Base-by-base conservation (phyloP, 2,888 invertebrate genomes). In the Parnassius orleans region DNA sequence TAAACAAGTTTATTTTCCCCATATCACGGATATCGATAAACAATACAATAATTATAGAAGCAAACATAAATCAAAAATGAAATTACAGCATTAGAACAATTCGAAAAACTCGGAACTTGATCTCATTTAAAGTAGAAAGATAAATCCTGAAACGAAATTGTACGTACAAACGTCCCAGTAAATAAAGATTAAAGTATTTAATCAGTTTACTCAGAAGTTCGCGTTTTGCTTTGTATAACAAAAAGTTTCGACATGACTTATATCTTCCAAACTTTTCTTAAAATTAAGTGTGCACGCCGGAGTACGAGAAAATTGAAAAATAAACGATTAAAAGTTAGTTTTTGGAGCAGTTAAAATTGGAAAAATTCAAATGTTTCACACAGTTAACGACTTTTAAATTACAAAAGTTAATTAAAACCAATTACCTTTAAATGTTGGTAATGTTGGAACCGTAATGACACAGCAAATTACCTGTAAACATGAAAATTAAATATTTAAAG, bases 151-250 rank as follows among this genome's bases (percentile, higher is more conserved):
- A 82, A 83, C 81, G 80, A 83, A 87, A 83, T 81, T 80, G 77
- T 82, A 75, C 75, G 72, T 74, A 82, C 83, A 83, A 80, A 85
- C 81, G 78, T 79, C 77, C 72, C 81, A 79, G 86, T 87, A 89
- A 87, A 88, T 88, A 89, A 86, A 84, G 86, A 88, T 88, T 86
- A 86, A 84, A 85, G 85, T 84, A 84, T 88, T 87, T 86, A 87
- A 88, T 89, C 87, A 87, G 85, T 81, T 80, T 75, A 79, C 82
- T 76, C 78, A 76, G 71, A 71, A 76, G 73, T 76, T 74, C 70
- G 69, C 71, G 66, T 66, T 66, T 68, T 73, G 72, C 74, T 75
- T 79, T 82, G 80, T 79, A 80, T 77, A 76, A 79, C 80, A 75
- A 77, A 80, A 89, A 90, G 80, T 89, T 90, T 77, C 76, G 82